A percentile compares a stretch with the other conserved stretches of the same genome.
Evolutionary conservation across 2,113 vertebrate genomes (phyloP).

Genomic region (Meleagris gallopavo): DNA sequence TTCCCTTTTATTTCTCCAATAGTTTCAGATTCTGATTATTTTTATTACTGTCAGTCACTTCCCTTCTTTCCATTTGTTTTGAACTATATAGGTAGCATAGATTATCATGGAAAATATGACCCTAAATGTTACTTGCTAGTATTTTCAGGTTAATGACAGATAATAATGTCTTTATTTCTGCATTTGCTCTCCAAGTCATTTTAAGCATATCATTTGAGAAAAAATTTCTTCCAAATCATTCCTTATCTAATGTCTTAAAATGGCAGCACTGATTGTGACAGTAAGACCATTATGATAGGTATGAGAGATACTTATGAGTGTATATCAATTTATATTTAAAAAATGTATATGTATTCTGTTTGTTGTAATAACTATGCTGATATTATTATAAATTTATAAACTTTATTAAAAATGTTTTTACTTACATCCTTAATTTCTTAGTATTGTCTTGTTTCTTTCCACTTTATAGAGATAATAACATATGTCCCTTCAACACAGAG

Average conservation of each 20-base stretch:
- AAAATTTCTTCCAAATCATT: not conserved
- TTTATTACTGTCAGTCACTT: not conserved
- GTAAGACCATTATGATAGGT: not conserved
- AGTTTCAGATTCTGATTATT: not conserved
- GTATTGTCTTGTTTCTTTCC: not conserved
- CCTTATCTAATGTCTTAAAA: not conserved
- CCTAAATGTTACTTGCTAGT: not conserved
- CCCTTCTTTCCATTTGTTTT: not conserved
- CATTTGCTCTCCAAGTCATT: not conserved
- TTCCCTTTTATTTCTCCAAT: not conserved
- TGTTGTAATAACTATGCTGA: not conserved
- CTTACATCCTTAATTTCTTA: not conserved
- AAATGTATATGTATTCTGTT: not conserved
- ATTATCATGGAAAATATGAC: not conserved
- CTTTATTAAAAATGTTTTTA: not conserved
- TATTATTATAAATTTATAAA: not conserved
- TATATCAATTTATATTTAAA: not conserved
- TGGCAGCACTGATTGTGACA: not conserved
- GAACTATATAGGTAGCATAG: not conserved
- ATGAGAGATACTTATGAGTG: not conserved
- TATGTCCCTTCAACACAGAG: not conserved
- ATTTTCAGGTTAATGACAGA: not conserved
- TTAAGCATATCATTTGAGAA: not conserved
- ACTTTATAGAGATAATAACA: not conserved
- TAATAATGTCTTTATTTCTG: not conserved